Evolutionary conservation across 2,888 invertebrate species (phyloP).

Genomic region (Phymatocera aterrima): DNA sequence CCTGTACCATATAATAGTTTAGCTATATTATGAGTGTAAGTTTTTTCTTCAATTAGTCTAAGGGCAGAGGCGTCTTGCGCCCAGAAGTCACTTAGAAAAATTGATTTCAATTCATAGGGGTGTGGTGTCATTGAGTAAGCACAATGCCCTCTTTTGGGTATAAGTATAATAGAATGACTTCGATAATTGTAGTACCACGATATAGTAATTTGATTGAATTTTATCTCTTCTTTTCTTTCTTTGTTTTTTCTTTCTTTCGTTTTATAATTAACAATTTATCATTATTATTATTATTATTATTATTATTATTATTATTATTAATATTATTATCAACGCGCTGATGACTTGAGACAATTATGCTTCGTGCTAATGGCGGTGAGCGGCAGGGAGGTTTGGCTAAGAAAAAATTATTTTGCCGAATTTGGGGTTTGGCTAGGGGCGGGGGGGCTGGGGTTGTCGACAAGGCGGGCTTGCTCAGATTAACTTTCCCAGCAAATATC

Average conservation of each 20-base stretch:
- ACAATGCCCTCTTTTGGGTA: constrained; percentile 59
- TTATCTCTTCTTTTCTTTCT: constrained; percentile 52
- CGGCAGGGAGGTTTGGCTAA: constrained; percentile 64
- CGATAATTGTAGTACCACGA: constrained; percentile 62
- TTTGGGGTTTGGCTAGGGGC: constrained; percentile 56
- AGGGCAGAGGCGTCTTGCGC: not conserved
- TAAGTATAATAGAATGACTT: constrained; percentile 60
- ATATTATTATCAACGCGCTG: too few species aligned
- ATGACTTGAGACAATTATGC: constrained; percentile 57
- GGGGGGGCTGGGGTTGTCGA: constrained; percentile 54
- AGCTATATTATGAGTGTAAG: too few species aligned
- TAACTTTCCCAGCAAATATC: constrained; percentile 71
- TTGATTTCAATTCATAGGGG: constrained; percentile 36
- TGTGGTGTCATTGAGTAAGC: constrained; percentile 56
- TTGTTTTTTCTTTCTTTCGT: too few species aligned
- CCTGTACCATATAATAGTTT: not conserved
- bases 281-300: too few species aligned
- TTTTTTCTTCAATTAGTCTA: not conserved
- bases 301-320: too few species aligned
- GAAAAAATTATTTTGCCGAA: constrained; percentile 58
- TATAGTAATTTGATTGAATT: constrained; percentile 58
- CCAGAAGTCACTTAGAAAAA: constrained; percentile 22
- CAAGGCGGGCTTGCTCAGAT: constrained; percentile 68
- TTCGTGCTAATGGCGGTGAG: constrained; percentile 55
- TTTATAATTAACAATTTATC: constrained; percentile 62